Evolutionary conservation across 1,140 invertebrate genomes (phyloP).

Genomic region (Drosophila arizonae): DNA sequence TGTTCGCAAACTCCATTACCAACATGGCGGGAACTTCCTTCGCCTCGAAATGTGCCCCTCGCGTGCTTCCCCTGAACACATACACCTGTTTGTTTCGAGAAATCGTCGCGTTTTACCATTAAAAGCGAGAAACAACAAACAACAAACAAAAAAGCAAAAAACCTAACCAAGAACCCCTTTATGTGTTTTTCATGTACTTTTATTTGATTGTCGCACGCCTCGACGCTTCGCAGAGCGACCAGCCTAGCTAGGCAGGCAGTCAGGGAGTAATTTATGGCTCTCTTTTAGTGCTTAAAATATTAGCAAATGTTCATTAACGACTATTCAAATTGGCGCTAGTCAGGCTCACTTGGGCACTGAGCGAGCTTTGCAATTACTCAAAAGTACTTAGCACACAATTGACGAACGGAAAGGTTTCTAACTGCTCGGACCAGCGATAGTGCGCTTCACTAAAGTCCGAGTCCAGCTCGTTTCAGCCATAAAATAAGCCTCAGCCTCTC

Average conservation of each 20-base stretch:
- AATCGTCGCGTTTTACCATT: slow-evolving; percentile 78
- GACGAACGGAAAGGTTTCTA: slow-evolving; percentile 36
- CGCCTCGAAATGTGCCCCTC: slow-evolving; percentile 1
- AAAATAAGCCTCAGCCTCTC: no score
- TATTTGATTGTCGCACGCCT: slow-evolving; percentile 81
- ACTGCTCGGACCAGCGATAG: neutral
- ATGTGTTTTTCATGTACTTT: slow-evolving; percentile 81
- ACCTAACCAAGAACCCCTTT: slow-evolving; percentile 63
- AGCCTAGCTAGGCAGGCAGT: neutral
- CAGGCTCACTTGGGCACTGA: slow-evolving; percentile 46
- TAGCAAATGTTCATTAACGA: slow-evolving; percentile 81
- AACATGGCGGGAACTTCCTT: slow-evolving; percentile 71
- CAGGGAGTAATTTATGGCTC: slow-evolving; percentile 54
- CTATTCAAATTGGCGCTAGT: slow-evolving; percentile 74
- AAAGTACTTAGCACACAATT: slow-evolving; percentile 76
- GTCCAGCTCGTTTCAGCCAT: neutral
- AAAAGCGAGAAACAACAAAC: slow-evolving; percentile 38
- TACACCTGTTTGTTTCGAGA: slow-evolving; percentile 74
- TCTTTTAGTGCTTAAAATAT: slow-evolving; percentile 80
- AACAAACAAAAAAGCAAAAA: slow-evolving; percentile 35
- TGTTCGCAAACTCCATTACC: slow-evolving; percentile 80
- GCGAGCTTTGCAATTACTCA: slow-evolving; percentile 63
- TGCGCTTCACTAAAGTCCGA: neutral
- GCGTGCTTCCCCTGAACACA: neutral
- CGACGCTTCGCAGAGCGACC: slow-evolving; percentile 42